phyloP scores from a whole-genome alignment of 2,888 invertebrate genomes.

The Stratiomys singularior region DNA sequence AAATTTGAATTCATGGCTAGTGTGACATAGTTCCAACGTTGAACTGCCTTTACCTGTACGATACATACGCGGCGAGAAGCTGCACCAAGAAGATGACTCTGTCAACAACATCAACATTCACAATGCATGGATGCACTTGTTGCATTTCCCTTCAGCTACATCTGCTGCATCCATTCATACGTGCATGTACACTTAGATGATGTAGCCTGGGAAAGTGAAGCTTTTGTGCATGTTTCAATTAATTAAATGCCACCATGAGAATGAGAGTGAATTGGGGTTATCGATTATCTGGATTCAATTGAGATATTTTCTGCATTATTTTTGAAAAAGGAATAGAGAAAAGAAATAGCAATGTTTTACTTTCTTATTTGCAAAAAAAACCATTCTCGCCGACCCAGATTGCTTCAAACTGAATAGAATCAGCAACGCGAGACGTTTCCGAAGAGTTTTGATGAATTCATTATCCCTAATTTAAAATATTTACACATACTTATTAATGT shows the following conservation, averaged over 20 bases:
- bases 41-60: too few species aligned
- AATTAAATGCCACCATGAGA: constrained; percentile 33
- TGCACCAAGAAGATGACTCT: background rate
- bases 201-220: constrained; percentile 33
- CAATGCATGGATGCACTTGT: background rate
- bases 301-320: too few species aligned
- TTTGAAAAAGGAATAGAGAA: too few species aligned
- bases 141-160: background rate
- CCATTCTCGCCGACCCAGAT: too few species aligned
- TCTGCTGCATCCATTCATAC: background rate
- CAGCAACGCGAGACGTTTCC: too few species aligned
- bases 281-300: background rate
- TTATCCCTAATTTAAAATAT: too few species aligned
- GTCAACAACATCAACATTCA: background rate
- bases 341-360: too few species aligned
- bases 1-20: constrained; percentile 32
- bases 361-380: too few species aligned
- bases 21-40: constrained; percentile 18
- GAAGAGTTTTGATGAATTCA: too few species aligned
- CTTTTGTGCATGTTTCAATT: constrained; percentile 29
- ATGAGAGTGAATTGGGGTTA: constrained; percentile 31
- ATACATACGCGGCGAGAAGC: too few species aligned
- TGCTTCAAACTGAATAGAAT: too few species aligned
- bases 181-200: background rate
- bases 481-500: too few species aligned